A percentile compares a stretch with the other conserved stretches of the same genome.
Evolutionary conservation across 2,797 vertebrate species (phyloP).

Genomic region (Catamblyrhynchus diadema): DNA sequence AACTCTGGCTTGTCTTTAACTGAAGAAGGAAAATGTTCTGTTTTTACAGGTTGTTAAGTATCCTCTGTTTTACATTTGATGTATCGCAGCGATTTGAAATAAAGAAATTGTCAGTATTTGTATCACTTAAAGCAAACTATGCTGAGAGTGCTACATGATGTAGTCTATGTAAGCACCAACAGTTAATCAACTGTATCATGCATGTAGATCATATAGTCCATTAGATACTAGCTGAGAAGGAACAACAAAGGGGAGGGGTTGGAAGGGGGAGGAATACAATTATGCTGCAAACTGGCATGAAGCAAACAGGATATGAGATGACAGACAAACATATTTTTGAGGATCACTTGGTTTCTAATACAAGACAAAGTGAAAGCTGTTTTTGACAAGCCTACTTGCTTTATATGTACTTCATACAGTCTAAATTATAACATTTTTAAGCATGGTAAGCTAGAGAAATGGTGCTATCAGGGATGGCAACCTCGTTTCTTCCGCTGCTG

Average conservation of each 20-base stretch:
- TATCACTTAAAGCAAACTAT: slow-evolving; percentile 61
- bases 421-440: slow-evolving; percentile 30
- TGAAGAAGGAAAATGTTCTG: slow-evolving; percentile 42
- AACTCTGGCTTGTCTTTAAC: slow-evolving; percentile 39
- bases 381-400: slow-evolving; percentile 64
- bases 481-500: not conserved
- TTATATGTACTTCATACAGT: slow-evolving; percentile 26
- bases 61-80: slow-evolving; percentile 65
- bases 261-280: slow-evolving; percentile 62
- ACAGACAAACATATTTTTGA: slow-evolving; percentile 73
- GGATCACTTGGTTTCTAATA: slow-evolving; percentile 55
- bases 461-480: slow-evolving; percentile 2
- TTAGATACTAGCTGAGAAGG: slow-evolving; percentile 66
- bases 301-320: slow-evolving; percentile 57
- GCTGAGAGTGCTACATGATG: slow-evolving; percentile 43
- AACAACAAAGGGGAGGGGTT: slow-evolving; percentile 63
- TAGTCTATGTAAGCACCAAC: slow-evolving; percentile 59
- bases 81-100: slow-evolving; percentile 54
- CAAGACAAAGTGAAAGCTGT: slow-evolving; percentile 60
- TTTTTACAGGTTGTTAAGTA: slow-evolving; percentile 68
- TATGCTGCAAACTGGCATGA: slow-evolving; percentile 62
- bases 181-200: slow-evolving; percentile 64
- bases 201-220: slow-evolving; percentile 65
- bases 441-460: slow-evolving; percentile 42
- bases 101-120: slow-evolving; percentile 63